A percentile compares a stretch with the other conserved stretches of the same genome.
Conservation (phyloP, 2,888 invertebrate genomes). For the Trichogramma dendrolimi region DNA sequence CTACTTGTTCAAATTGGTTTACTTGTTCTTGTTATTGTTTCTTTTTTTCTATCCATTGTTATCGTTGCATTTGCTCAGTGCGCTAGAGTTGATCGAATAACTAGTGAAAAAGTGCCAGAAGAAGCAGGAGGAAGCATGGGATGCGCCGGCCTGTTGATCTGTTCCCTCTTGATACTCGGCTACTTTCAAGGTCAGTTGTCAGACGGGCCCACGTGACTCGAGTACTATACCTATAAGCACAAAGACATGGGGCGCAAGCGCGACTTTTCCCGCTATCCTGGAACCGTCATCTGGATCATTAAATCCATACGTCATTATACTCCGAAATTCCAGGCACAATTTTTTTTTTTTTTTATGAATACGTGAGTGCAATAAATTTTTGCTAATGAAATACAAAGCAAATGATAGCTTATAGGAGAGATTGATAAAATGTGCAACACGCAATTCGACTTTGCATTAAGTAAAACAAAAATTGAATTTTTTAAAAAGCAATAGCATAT, state of each 20-base stretch:
- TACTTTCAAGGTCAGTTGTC: slow-evolving; percentile 29
- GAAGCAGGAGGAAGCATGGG: slow-evolving; percentile 21
- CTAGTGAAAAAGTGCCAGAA: neutral
- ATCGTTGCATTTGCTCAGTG: slow-evolving; percentile 14
- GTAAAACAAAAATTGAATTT: no score
- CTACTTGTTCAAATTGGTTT: neutral
- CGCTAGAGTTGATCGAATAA: neutral
- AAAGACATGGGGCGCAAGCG: neutral
- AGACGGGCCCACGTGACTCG: neutral
- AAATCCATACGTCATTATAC: neutral
- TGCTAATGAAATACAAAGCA: neutral
- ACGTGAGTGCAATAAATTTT: no score
- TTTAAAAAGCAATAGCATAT: no score
- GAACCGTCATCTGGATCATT: neutral
- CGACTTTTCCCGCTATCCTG: neutral
- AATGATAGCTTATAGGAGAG: neutral
- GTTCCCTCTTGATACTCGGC: slow-evolving; percentile 21
- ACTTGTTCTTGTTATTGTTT: slow-evolving; percentile 1
- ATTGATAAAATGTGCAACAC: neutral
- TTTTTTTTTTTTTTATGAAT: neutral
- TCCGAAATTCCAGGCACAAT: neutral
- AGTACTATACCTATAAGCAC: neutral
- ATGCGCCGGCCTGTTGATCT: slow-evolving; percentile 19
- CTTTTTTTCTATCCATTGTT: neutral
- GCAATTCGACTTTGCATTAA: no score